Evolutionary conservation across 2,888 invertebrate genomes (phyloP).

Genomic region (Calephelis perditalis): DNA sequence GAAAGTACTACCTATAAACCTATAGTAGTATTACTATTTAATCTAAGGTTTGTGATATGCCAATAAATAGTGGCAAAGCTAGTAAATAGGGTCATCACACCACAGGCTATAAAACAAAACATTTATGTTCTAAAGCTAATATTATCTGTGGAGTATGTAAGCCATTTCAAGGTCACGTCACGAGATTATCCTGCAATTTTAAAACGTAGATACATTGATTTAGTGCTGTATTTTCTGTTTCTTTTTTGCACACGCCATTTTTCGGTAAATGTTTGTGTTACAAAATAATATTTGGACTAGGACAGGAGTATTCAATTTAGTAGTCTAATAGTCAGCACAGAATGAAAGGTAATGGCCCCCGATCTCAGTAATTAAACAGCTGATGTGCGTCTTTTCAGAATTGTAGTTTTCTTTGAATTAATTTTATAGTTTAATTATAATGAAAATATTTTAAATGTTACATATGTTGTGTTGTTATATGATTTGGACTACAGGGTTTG

Average conservation of each 20-base stretch:
- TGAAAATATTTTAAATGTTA: slow-evolving; percentile 58
- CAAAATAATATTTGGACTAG: slow-evolving; percentile 13
- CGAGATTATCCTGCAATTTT: background rate
- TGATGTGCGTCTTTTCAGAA: slow-evolving; percentile 67
- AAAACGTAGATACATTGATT: slow-evolving; percentile 36
- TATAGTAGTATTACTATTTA: no score
- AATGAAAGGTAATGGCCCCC: slow-evolving; percentile 70
- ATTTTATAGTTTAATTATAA: slow-evolving; percentile 36
- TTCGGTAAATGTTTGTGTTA: background rate
- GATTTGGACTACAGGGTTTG: slow-evolving; percentile 69
- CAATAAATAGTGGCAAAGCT: no score
- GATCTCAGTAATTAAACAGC: slow-evolving; percentile 66
- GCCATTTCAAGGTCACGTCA: slow-evolving; percentile 13
- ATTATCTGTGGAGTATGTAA: slow-evolving; percentile 2
- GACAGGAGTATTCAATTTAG: slow-evolving; percentile 32
- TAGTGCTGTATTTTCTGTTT: slow-evolving; percentile 10
- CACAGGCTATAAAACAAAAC: no score
- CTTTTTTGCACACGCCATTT: slow-evolving; percentile 2
- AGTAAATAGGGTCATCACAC: no score
- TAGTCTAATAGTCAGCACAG: slow-evolving; percentile 36
- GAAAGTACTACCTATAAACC: no score
- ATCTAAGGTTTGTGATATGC: no score
- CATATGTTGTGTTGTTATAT: slow-evolving; percentile 48
- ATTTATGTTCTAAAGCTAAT: no score
- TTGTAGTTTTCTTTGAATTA: slow-evolving; percentile 44